Evolutionary conservation across 2,797 vertebrate species (phyloP), one percentile per base, ranked within the genome.

Genomic region (Sebastes nivosus): DNA sequence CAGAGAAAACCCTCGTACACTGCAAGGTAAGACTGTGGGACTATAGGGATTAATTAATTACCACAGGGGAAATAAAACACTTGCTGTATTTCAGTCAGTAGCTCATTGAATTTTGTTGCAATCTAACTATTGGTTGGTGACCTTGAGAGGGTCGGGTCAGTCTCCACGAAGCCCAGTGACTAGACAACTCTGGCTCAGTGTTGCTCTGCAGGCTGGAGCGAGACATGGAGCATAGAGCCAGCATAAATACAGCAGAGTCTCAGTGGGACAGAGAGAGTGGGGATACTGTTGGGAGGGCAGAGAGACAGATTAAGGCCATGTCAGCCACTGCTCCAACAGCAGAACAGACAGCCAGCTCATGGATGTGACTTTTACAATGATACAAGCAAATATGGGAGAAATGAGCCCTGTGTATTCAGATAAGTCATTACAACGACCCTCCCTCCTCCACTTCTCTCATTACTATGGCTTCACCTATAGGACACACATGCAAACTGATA

Each of bases 261-360:
- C 66, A 55, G 11, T 69, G 46, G 68, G 83, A 86, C 80, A 68
- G 83, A 72, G 75, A 65, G 79, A 61, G 82, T 42, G 59, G 81
- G 78, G 79, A 87, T 71, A 69, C 42, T 81, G 83, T 78, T 80
- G 77, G 61, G 75, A 71, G 76, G 42, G 78, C 85, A 83, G 72
- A 64, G 79, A 87, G 92, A 87, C 87, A 88, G 87, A 92, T 94
- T 92, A 93, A 90, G 93, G 90, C 67, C 91, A 93, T 90, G 90
- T 94, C 88, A 93, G 81, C 85, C 85, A 69, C 88, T 73, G 79
- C 86, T 84, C 55, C 74, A 59, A 67, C 89, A 87, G 75, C 86
- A 61, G 83, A 92, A 83, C 84, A 90, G 93, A 94, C 92, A 92
- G 91, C 86, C 85, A 84, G 87, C 88, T 87, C 90, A 78, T 79